phyloP scores from a whole-genome alignment of 2,113 vertebrate genomes.

The Sinocyclocheilus rhinocerous region DNA sequence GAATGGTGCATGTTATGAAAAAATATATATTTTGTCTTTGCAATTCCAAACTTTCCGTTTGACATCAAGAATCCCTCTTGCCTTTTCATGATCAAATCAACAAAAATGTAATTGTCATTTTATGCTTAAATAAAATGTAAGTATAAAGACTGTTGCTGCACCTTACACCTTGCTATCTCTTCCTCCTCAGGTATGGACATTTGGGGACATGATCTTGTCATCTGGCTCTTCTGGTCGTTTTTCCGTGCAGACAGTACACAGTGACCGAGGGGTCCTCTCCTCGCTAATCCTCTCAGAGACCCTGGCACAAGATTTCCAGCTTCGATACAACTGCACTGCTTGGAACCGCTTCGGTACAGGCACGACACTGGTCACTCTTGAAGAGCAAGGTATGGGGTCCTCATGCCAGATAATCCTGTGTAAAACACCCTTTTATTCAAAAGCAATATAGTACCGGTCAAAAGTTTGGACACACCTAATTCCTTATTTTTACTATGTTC shows the following conservation, averaged over 20 bases:
- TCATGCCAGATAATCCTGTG: slow-evolving; percentile 2
- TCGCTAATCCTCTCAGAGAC: slow-evolving; percentile 84
- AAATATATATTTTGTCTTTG: background rate
- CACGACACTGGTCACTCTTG: slow-evolving; percentile 77
- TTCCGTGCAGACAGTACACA: slow-evolving; percentile 82
- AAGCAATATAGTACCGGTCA: background rate
- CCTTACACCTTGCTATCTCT: slow-evolving; percentile 1
- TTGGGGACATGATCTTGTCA: slow-evolving; percentile 81
- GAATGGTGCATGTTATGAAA: background rate
- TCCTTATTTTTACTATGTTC: background rate
- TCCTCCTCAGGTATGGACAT: slow-evolving; percentile 83
- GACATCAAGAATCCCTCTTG: too few species aligned
- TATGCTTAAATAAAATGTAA: background rate
- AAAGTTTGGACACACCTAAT: background rate
- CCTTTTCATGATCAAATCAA: background rate
- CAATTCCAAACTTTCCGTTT: background rate
- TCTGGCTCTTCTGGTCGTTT: slow-evolving; percentile 82
- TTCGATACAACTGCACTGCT: slow-evolving; percentile 88
- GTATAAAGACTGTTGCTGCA: background rate
- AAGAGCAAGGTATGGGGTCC: slow-evolving; percentile 78
- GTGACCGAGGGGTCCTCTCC: slow-evolving; percentile 78
- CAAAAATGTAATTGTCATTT: background rate
- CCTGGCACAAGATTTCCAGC: slow-evolving; percentile 80
- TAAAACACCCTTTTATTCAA: background rate
- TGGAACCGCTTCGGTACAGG: slow-evolving; percentile 85